Evolutionary conservation across 2,888 invertebrate genomes (phyloP).

Genomic region (Drosophila cognata): DNA sequence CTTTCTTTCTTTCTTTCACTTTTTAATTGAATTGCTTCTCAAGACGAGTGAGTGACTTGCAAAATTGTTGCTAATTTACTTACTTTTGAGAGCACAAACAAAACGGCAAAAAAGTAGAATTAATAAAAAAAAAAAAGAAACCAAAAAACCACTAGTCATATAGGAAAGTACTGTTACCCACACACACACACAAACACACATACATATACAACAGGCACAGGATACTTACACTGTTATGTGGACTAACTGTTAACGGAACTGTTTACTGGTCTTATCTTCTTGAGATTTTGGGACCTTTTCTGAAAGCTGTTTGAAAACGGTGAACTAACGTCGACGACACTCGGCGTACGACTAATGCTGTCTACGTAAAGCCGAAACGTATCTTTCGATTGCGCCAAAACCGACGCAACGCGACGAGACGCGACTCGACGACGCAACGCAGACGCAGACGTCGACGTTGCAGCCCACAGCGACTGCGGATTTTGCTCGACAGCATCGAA

Average conservation of each 20-base stretch:
- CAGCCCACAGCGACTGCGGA: slow-evolving; percentile 14
- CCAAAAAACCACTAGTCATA: not conserved
- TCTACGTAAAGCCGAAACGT: slow-evolving; percentile 73
- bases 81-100: slow-evolving; percentile 4
- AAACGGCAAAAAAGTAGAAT: not conserved
- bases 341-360: slow-evolving; percentile 72
- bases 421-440: not conserved
- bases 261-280: not conserved
- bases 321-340: slow-evolving; percentile 71
- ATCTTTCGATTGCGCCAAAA: slow-evolving; percentile 80
- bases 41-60: not conserved
- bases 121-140: not conserved
- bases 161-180: not conserved
- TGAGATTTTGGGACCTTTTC: slow-evolving; percentile 2
- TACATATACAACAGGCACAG: not conserved
- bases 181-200: not conserved
- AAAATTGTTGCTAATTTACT: slow-evolving; percentile 2
- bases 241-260: not conserved
- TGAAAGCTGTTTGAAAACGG: slow-evolving; percentile 21
- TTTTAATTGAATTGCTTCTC: not conserved
- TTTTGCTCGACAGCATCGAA: slow-evolving; percentile 19
- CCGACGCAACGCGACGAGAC: slow-evolving; percentile 17
- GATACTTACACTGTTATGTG: not conserved
- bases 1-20: not conserved
- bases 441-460: slow-evolving; percentile 20